Percentiles rank a stretch among this genome's conserved stretches.
These are phyloP conservation scores for Reticulitermes speratus DNA, from an alignment of 1,140 invertebrate genomes.

Conservation along the genomic window DNA sequence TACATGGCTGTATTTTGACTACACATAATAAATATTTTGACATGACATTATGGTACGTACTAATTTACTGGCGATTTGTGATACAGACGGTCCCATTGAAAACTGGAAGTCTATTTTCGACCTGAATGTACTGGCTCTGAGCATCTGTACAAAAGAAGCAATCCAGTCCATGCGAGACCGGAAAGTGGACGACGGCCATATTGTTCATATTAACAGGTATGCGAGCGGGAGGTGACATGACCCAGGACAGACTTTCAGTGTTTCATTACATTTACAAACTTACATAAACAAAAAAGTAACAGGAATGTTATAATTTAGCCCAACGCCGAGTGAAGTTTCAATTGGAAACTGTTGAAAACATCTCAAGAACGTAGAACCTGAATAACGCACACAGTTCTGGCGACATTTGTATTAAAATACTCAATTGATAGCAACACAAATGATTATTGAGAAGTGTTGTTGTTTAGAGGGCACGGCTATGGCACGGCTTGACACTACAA, in stretches of 20 bases:
- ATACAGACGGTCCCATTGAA: constrained; percentile 46
- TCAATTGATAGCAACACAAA: too few relatives aligned
- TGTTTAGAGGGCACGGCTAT: too few relatives aligned
- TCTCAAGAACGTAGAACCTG: too few relatives aligned
- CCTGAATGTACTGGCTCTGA: constrained; percentile 57
- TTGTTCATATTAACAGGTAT: constrained; percentile 56
- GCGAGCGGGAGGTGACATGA: not conserved
- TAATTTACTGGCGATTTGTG: too few relatives aligned
- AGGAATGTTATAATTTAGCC: not conserved
- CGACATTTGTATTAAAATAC: too few relatives aligned
- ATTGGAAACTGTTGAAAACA: not conserved
- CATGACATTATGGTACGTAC: too few relatives aligned
- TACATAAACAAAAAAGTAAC: not conserved
- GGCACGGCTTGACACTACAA: too few relatives aligned
- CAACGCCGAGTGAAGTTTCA: not conserved
- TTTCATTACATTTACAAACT: not conserved
- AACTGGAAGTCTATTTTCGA: constrained; percentile 52
- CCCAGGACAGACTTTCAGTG: constrained; percentile 5
- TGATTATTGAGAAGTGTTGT: too few relatives aligned
- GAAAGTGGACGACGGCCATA: constrained; percentile 54
- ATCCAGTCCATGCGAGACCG: constrained; percentile 55
- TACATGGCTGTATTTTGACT: too few relatives aligned
- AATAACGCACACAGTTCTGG: too few relatives aligned
- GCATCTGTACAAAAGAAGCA: constrained; percentile 55
- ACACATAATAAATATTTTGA: too few relatives aligned